Evolutionary conservation across 1,140 invertebrate species (phyloP).

Genomic region (Probaryconus sp.): DNA sequence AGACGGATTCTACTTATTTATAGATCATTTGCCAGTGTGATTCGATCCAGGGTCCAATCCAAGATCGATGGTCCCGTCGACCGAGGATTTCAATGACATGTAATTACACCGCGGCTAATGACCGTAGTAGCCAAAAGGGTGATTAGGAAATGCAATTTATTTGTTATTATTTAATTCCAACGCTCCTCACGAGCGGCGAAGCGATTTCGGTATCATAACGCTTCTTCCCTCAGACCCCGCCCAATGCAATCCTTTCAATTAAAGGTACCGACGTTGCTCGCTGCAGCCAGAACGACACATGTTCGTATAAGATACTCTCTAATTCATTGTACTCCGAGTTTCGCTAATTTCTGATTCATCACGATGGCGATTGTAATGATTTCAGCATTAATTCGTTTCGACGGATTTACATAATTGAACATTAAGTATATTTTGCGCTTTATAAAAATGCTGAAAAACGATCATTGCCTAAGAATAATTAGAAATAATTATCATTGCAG

Average conservation of each 20-base stretch:
- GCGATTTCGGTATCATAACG: conserved; percentile 39
- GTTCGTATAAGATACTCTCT: too few relatives aligned
- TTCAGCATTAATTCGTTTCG: too few relatives aligned
- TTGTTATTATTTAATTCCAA: conserved; percentile 55
- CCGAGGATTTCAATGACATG: conserved; percentile 26
- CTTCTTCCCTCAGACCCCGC: conserved; percentile 34
- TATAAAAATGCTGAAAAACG: too few relatives aligned
- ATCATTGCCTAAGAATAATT: too few relatives aligned
- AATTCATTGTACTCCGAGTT: too few relatives aligned
- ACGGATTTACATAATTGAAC: too few relatives aligned
- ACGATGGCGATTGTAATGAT: too few relatives aligned
- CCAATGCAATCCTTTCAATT: conserved; percentile 59
- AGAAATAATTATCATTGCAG: too few relatives aligned
- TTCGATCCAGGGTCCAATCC: conserved; percentile 5
- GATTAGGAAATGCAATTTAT: conserved; percentile 56
- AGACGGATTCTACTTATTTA: conserved; percentile 53
- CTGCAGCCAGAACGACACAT: conserved; percentile 29
- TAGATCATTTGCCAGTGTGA: conserved; percentile 51
- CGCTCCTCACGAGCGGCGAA: conserved; percentile 26
- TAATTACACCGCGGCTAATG: conserved; percentile 41
- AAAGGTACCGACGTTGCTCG: conserved; percentile 45
- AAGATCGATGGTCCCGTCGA: conserved; percentile 40
- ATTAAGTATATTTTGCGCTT: too few relatives aligned
- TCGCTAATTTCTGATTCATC: too few relatives aligned
- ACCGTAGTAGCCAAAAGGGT: conserved; percentile 45